These are phyloP conservation scores for Calephelis virginiensis DNA, from an alignment of 1,140 invertebrate species.

Conservation along the genomic window DNA sequence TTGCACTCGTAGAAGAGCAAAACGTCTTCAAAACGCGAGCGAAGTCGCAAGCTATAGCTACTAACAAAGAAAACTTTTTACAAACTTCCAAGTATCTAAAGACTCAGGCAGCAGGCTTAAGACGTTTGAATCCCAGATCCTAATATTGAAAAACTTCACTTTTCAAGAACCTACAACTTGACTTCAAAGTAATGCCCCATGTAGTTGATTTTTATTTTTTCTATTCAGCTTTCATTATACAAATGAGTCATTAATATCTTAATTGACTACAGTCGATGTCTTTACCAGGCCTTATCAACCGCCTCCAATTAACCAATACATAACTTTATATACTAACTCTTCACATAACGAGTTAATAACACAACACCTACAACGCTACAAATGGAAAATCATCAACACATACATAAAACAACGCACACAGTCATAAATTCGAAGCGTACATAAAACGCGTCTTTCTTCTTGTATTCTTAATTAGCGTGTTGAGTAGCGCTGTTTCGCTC, in stretches of 20 bases:
- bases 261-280: slow-evolving; percentile 41
- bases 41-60: too few relatives aligned
- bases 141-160: too few relatives aligned
- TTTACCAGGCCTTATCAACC: slow-evolving; percentile 60
- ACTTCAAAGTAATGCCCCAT: too few relatives aligned
- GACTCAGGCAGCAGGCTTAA: too few relatives aligned
- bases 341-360: slow-evolving; percentile 77
- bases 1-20: too few relatives aligned
- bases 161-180: too few relatives aligned
- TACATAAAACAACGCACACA: slow-evolving; percentile 54
- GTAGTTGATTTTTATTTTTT: too few relatives aligned
- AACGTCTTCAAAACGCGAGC: too few relatives aligned
- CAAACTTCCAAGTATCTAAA: too few relatives aligned
- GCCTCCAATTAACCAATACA: slow-evolving; percentile 75
- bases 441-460: slow-evolving; percentile 77
- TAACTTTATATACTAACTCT: slow-evolving; percentile 72
- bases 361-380: slow-evolving; percentile 59
- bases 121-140: too few relatives aligned
- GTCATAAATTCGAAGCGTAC: slow-evolving; percentile 44
- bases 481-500: slow-evolving; percentile 50
- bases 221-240: neutral
- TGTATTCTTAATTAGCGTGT: slow-evolving; percentile 79
- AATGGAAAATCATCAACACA: slow-evolving; percentile 63
- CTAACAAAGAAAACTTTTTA: too few relatives aligned
- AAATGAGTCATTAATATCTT: slow-evolving; percentile 24